Conservation (phyloP, 2,888 invertebrate genomes). For the Bimastos eiseni region DNA sequence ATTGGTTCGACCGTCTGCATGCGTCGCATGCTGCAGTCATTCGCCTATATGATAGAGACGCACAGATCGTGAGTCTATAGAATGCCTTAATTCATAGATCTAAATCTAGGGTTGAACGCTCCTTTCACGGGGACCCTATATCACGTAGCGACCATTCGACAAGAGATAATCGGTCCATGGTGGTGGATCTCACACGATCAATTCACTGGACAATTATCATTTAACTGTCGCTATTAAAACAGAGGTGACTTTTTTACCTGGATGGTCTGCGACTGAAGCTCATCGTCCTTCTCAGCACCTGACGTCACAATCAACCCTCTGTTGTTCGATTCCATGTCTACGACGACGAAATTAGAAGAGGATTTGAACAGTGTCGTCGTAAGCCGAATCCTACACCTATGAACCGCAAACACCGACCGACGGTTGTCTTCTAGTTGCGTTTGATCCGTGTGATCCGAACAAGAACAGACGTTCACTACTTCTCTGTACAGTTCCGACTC, state of each 20-base stretch:
- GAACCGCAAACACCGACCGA: background rate
- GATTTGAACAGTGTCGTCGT: background rate
- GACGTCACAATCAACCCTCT: background rate
- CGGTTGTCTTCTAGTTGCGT: background rate
- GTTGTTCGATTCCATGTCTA: background rate
- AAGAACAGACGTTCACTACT: background rate
- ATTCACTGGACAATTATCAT: no score
- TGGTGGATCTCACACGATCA: no score
- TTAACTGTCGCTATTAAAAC: no score
- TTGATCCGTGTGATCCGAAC: background rate
- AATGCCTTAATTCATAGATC: no score
- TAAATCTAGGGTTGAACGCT: no score
- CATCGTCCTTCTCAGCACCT: background rate
- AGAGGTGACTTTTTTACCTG: background rate
- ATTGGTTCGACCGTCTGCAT: no score
- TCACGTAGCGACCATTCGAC: no score
- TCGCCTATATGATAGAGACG: no score
- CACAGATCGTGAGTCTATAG: no score
- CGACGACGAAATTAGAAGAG: background rate
- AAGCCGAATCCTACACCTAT: background rate
- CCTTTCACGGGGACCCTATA: no score
- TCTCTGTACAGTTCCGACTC: background rate
- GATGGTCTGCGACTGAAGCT: background rate
- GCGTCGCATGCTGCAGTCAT: no score
- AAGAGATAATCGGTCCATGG: no score